Base-by-base conservation (phyloP, 2,797 vertebrate species). In the Sandelia bainsii region DNA sequence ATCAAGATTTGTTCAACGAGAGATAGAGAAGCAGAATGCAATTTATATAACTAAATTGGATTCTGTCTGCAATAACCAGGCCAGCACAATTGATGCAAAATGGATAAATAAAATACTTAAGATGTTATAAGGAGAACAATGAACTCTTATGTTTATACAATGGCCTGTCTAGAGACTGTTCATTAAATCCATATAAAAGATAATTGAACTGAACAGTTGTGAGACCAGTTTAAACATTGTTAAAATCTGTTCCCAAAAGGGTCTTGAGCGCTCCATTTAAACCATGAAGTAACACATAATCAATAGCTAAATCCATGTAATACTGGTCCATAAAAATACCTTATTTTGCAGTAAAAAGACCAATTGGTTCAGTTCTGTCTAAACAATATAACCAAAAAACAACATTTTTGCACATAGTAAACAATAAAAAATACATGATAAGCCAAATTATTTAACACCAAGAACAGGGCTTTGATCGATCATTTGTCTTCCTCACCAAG, bases 121-220 rank as follows among this genome's bases (percentile, higher is more conserved):
- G 60, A 67, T 69, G 62, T 46, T 45, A 45, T 45, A 46, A 20
- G 8, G 44, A 10, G 19, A 1, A 66, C 45, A 67, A 53, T 59
- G 23, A 74, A 79, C 22, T 64, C 59, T 62, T 40, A 63, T 48
- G 19, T 48, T n/a, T 46, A n/a, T 46, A 20, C 45, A 7, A 10
- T 22, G 20, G 46, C 48, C 60, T 34, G 25, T 76, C 69, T 50
- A 37, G 32, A 72, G 56, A 49, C 13, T 40, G 63, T 72, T 84
- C 34, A 87, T 81, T 78, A 72, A 72, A 39, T 49, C 40, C 67
- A n/a, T 52, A 70, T 75, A 63, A 40, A 51, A 70, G 29, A 62
- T 46, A 65, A 80, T 44, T 19, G 40, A 75, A 42, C 4, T 23
- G 34, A 61, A 42, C 67, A 61, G 37, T 42, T 40, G 58, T 54